These are phyloP conservation scores for Pholis gunnellus DNA, from an alignment of 2,113 vertebrate species.

Conservation along the genomic window DNA sequence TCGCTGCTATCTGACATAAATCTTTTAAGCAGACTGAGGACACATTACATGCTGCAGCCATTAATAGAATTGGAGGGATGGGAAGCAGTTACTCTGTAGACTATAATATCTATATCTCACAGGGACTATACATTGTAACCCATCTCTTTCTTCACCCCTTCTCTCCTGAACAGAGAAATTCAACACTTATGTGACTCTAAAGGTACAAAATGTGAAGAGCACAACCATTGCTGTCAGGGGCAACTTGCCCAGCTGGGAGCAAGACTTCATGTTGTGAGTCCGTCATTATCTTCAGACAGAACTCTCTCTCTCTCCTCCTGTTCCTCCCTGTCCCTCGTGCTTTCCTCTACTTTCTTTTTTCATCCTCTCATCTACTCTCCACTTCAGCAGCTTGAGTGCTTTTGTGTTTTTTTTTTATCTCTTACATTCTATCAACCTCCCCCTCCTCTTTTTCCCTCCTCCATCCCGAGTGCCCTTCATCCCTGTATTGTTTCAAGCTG, in stretches of 20 bases:
- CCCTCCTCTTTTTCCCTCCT: constrained; percentile 30
- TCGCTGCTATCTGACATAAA: constrained; percentile 23
- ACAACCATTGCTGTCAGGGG: constrained; percentile 96
- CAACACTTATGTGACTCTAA: constrained; percentile 98
- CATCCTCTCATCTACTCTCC: constrained; percentile 27
- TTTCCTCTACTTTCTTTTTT: constrained; percentile 30
- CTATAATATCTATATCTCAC: neutral
- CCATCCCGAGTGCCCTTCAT: constrained; percentile 58
- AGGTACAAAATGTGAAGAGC: constrained; percentile 99
- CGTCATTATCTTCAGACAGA: constrained; percentile 41
- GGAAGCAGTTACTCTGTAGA: constrained; percentile 9
- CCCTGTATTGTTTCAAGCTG: constrained; percentile 47
- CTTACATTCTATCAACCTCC: constrained; percentile 27
- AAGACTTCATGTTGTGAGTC: constrained; percentile 99
- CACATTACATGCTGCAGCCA: constrained; percentile 30
- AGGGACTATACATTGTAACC: neutral
- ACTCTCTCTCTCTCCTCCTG: constrained; percentile 14
- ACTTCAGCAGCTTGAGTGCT: constrained; percentile 38
- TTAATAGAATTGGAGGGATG: constrained; percentile 16
- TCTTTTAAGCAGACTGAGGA: constrained; percentile 38
- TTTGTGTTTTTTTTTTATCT: constrained; percentile 31
- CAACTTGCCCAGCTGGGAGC: constrained; percentile 96
- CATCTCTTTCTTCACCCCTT: constrained; percentile 24
- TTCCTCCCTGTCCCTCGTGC: constrained; percentile 5
- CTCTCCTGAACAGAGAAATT: constrained; percentile 89